These are phyloP conservation scores for Steinernema carpocapsae DNA, from an alignment of 2,888 invertebrate genomes.

Conservation along the genomic window DNA sequence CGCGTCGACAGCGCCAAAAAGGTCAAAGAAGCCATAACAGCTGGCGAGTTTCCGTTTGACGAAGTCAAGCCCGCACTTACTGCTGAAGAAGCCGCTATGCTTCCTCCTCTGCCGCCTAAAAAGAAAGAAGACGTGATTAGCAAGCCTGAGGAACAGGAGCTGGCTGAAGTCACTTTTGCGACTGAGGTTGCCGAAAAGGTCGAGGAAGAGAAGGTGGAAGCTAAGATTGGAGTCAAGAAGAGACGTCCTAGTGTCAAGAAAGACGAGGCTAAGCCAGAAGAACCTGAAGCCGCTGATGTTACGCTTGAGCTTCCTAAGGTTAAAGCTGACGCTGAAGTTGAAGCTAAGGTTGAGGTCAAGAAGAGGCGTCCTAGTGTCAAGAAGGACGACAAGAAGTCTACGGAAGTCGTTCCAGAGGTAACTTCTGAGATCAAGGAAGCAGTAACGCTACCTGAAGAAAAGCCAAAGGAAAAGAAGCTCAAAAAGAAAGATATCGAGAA, in stretches of 20 bases:
- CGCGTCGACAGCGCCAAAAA: conserved; percentile 39
- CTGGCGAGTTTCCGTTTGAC: background rate
- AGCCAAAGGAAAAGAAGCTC: conserved; percentile 34
- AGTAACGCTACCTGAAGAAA: conserved; percentile 36
- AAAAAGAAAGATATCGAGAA: conserved; percentile 35
- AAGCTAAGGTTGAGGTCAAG: background rate
- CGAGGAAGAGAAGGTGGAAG: background rate
- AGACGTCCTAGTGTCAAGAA: background rate
- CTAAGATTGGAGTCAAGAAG: background rate
- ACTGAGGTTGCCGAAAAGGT: conserved; percentile 12
- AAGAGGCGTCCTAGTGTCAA: background rate
- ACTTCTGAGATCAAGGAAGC: background rate
- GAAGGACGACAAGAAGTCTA: background rate
- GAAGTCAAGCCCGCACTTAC: background rate
- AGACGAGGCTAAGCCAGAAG: background rate
- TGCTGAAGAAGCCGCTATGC: background rate
- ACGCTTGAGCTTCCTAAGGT: background rate
- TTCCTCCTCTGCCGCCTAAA: background rate
- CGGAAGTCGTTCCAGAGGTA: background rate
- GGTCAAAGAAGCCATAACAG: conserved; percentile 8
- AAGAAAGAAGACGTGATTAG: background rate
- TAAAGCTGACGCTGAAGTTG: background rate
- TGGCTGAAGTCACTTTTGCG: background rate
- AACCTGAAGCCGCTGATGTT: background rate
- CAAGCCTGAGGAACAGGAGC: background rate